A percentile compares a stretch with the other conserved stretches of the same genome.
Conservation (phyloP, 2,113 vertebrate genomes). For the Bujurquina vittata region DNA sequence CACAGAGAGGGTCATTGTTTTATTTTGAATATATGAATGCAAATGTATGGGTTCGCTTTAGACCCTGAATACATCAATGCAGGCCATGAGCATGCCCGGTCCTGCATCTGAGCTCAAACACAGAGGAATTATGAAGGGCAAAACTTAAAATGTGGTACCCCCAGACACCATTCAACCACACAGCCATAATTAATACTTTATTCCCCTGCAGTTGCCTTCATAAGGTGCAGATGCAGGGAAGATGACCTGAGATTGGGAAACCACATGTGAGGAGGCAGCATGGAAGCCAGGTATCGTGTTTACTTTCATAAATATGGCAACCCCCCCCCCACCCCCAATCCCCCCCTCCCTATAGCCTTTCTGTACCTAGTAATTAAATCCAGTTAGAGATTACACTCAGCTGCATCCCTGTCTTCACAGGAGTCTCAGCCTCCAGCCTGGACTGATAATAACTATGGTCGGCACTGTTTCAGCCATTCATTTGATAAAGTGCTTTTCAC, state of each 20-base stretch:
- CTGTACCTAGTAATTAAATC: constrained; percentile 77
- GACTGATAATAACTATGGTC: constrained; percentile 77
- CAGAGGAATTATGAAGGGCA: constrained; percentile 71
- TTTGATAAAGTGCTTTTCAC: constrained; percentile 79
- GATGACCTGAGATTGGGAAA: constrained; percentile 81
- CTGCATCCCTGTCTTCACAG: constrained; percentile 73
- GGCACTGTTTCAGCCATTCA: constrained; percentile 74
- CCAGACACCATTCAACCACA: constrained; percentile 81
- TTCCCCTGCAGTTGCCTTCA: constrained; percentile 80
- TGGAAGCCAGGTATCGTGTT: constrained; percentile 75
- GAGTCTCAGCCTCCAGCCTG: constrained; percentile 75
- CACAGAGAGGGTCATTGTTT: constrained; percentile 74
- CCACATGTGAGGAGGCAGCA: constrained; percentile 80
- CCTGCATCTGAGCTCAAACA: constrained; percentile 78
- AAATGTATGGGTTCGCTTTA: constrained; percentile 48
- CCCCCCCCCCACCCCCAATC: constrained; percentile 73
- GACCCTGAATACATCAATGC: constrained; percentile 61
- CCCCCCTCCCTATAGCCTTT: constrained; percentile 70
- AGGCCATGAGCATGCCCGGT: constrained; percentile 76
- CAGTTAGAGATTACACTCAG: constrained; percentile 83
- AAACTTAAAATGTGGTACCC: constrained; percentile 79
- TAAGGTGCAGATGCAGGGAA: constrained; percentile 80
- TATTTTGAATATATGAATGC: constrained; percentile 67
- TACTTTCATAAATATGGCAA: constrained; percentile 83
- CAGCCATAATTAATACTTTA: constrained; percentile 86